Evolutionary conservation across 2,888 invertebrate genomes (phyloP).

Genomic region (Callimorpha dominula): DNA sequence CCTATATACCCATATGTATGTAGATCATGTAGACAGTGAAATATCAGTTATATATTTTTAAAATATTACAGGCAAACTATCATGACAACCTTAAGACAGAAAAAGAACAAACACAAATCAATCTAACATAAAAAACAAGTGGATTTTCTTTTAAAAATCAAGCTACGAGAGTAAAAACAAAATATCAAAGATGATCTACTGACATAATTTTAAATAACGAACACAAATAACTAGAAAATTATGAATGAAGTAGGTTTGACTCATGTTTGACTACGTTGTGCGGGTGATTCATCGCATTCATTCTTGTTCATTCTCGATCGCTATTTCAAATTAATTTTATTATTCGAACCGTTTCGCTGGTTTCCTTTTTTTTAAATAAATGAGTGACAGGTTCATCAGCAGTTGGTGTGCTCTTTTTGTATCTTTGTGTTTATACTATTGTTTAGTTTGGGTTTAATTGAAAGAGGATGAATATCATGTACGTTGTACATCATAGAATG

Average conservation of each 20-base stretch:
- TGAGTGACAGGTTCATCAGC: constrained; percentile 30
- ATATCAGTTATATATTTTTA: too few relatives aligned
- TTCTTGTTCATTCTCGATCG: constrained; percentile 39
- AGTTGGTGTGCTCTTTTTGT: constrained; percentile 27
- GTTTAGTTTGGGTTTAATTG: constrained; percentile 5
- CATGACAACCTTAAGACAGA: constrained; percentile 6
- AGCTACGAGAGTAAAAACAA: constrained; percentile 24
- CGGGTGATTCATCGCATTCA: constrained; percentile 42
- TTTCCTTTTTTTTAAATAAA: constrained; percentile 40
- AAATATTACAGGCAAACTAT: background rate
- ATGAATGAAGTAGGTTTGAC: constrained; percentile 42
- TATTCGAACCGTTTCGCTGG: constrained; percentile 38
- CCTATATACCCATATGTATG: too few relatives aligned
- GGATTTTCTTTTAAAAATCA: constrained; percentile 8
- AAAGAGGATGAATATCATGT: background rate
- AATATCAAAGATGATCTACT: constrained; percentile 53
- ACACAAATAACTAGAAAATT: constrained; percentile 39
- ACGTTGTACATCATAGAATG: background rate
- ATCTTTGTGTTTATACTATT: constrained; percentile 16
- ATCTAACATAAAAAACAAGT: constrained; percentile 3
- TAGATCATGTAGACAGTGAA: too few relatives aligned
- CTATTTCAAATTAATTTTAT: constrained; percentile 41
- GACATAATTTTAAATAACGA: constrained; percentile 40
- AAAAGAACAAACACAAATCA: constrained; percentile 17
- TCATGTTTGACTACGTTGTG: constrained; percentile 18